Evolutionary conservation across 92 coral and sea anemone species (phyloP).

Genomic region (Parazoanthus darwini): DNA sequence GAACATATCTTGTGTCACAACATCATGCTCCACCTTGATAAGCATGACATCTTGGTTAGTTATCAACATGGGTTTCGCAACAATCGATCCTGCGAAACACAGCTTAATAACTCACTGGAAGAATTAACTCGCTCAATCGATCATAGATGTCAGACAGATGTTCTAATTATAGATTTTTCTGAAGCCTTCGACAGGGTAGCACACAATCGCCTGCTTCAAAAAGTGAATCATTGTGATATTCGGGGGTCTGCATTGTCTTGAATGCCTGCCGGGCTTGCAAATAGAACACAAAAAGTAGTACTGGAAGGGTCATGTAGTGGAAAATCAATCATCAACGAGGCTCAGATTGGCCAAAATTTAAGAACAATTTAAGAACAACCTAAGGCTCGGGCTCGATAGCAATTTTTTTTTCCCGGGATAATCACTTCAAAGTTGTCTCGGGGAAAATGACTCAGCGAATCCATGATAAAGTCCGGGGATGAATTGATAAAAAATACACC

Average conservation of each 20-base stretch:
- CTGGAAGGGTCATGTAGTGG: constrained; percentile 34
- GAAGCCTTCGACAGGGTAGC: constrained; percentile 48
- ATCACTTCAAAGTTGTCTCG: no score
- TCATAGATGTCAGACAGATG: constrained; percentile 37
- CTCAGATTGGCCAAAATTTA: no score
- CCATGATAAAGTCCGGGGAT: no score
- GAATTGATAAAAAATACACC: no score
- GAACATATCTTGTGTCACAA: constrained; percentile 36
- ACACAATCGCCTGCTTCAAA: constrained; percentile 27
- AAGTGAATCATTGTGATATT: constrained; percentile 42
- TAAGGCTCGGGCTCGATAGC: no score
- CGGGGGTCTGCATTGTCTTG: constrained; percentile 31
- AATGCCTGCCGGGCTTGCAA: constrained; percentile 25
- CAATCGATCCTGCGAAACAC: constrained; percentile 34
- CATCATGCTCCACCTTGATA: constrained; percentile 35
- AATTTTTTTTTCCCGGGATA: no score
- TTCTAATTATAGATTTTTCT: constrained; percentile 41
- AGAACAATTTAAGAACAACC: no score
- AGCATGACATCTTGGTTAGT: constrained; percentile 27
- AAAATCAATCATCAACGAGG: constrained; percentile 19
- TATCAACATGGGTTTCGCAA: constrained; percentile 43
- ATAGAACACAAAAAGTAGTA: constrained; percentile 49
- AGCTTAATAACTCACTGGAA: constrained; percentile 40
- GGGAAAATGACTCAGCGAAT: no score
- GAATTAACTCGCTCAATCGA: constrained; percentile 33